A percentile compares a stretch with the other conserved stretches of the same genome.
phyloP scores from a whole-genome alignment of 37 sponge, comb jelly and placozoan genomes.

The Tethya wilhelma region DNA sequence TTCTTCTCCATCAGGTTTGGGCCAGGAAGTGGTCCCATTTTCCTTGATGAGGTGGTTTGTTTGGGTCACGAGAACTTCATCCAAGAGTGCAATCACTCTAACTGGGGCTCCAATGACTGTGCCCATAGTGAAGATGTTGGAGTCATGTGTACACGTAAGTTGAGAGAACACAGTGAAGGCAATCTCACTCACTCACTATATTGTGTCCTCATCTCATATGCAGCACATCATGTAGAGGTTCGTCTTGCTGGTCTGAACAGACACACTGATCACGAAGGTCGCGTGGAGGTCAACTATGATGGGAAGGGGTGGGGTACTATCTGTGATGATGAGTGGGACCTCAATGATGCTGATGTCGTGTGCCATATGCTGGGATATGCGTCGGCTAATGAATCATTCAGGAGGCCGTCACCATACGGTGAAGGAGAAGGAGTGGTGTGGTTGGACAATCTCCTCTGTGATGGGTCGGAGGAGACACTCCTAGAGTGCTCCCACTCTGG shows the following conservation, averaged over 20 bases:
- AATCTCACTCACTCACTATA: no score
- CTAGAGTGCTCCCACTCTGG: slow-evolving; percentile 64
- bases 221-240: slow-evolving; percentile 2
- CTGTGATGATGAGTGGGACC: slow-evolving; percentile 58
- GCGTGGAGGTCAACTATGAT: slow-evolving; percentile 71
- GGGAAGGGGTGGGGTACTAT: slow-evolving; percentile 64
- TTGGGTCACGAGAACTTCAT: slow-evolving; percentile 55
- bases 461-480: slow-evolving; percentile 27
- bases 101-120: slow-evolving; percentile 44
- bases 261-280: background rate
- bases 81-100: slow-evolving; percentile 34
- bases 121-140: slow-evolving; percentile 53
- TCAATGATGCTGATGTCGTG: slow-evolving; percentile 59
- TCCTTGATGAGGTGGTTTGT: slow-evolving; percentile 62
- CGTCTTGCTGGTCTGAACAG: slow-evolving; percentile 21
- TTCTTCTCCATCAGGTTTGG: no score
- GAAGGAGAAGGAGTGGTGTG: slow-evolving; percentile 44
- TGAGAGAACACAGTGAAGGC: no score
- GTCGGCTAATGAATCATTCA: slow-evolving; percentile 3
- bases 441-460: slow-evolving; percentile 57
- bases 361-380: slow-evolving; percentile 51
- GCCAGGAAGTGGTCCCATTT: slow-evolving; percentile 65
- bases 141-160: slow-evolving; percentile 50
- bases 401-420: slow-evolving; percentile 12
- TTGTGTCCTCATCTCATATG: no score